Percentiles rank a stretch among this genome's conserved stretches.
Conservation (phyloP, 1,140 invertebrate species). For the Tenebrio molitor region DNA sequence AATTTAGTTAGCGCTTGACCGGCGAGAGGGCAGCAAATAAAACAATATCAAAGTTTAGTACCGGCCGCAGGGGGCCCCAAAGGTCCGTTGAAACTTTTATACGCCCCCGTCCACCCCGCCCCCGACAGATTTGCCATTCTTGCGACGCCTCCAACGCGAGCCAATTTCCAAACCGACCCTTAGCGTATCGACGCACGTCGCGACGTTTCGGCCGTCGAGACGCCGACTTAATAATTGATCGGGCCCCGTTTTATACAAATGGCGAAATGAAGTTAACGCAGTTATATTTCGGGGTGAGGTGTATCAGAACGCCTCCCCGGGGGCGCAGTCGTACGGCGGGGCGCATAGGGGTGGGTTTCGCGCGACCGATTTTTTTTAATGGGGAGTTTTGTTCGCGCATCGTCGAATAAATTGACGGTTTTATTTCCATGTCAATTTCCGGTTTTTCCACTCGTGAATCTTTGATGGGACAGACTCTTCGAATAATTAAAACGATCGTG, state of each 20-base stretch:
- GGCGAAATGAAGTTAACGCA: slow-evolving; percentile 26
- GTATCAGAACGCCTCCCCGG: slow-evolving; percentile 1
- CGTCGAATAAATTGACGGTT: slow-evolving; percentile 27
- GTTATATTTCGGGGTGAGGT: slow-evolving; percentile 26
- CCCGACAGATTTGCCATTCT: slow-evolving; percentile 11
- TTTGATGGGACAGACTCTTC: neutral
- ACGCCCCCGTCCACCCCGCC: neutral
- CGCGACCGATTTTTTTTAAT: slow-evolving; percentile 18
- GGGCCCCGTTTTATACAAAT: slow-evolving; percentile 32
- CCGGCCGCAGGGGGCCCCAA: slow-evolving; percentile 49
- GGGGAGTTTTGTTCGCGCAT: slow-evolving; percentile 16
- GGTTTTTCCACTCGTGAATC: neutral
- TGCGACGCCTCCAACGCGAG: too few species aligned
- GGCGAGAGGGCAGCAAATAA: slow-evolving; percentile 64
- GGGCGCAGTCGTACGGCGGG: neutral
- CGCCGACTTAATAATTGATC: slow-evolving; percentile 30
- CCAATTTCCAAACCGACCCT: slow-evolving; percentile 15
- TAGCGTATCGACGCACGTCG: slow-evolving; percentile 22
- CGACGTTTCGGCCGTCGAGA: neutral
- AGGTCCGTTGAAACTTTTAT: slow-evolving; percentile 57
- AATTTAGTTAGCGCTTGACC: slow-evolving; percentile 67
- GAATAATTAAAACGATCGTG: slow-evolving; percentile 15
- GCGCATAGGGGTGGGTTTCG: neutral
- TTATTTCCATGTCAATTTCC: slow-evolving; percentile 28
- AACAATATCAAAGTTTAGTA: slow-evolving; percentile 67